phyloP scores from a whole-genome alignment of 2,888 invertebrate species.

The Cryptosula pallasiana region DNA sequence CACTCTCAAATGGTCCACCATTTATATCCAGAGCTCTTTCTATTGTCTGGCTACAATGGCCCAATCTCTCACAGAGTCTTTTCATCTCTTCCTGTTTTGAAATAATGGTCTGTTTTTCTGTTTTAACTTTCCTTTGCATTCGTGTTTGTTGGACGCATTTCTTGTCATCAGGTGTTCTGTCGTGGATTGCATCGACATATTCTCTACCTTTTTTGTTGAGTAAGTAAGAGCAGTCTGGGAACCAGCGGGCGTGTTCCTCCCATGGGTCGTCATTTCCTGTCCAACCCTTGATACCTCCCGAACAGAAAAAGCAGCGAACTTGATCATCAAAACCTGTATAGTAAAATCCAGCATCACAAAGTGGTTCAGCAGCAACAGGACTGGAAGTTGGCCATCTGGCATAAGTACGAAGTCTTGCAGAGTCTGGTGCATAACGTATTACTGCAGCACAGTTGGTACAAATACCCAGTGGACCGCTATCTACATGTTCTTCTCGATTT shows the following conservation, averaged over 20 bases:
- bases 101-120: not conserved
- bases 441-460: not conserved
- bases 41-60: not conserved
- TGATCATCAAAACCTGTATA: conserved; percentile 79
- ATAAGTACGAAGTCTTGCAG: not conserved
- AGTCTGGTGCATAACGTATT: not conserved
- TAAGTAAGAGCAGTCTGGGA: conserved; percentile 76
- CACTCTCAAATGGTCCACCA: not conserved
- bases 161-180: not conserved
- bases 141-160: not conserved
- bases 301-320: conserved; percentile 88
- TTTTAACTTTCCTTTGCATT: not conserved
- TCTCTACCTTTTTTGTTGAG: conserved; percentile 72
- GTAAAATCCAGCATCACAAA: conserved; percentile 86
- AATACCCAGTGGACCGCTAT: not conserved
- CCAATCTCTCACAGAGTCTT: not conserved
- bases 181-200: conserved; percentile 29
- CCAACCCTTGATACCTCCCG: conserved; percentile 90
- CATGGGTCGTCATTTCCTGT: conserved; percentile 84
- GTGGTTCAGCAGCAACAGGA: conserved; percentile 57
- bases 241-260: conserved; percentile 91
- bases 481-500: not conserved
- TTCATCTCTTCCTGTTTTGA: not conserved
- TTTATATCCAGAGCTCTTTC: not conserved
- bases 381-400: not conserved